These are phyloP conservation scores for Cuniculus paca DNA, from an alignment of 2,797 vertebrate genomes.

Conservation along the genomic window DNA sequence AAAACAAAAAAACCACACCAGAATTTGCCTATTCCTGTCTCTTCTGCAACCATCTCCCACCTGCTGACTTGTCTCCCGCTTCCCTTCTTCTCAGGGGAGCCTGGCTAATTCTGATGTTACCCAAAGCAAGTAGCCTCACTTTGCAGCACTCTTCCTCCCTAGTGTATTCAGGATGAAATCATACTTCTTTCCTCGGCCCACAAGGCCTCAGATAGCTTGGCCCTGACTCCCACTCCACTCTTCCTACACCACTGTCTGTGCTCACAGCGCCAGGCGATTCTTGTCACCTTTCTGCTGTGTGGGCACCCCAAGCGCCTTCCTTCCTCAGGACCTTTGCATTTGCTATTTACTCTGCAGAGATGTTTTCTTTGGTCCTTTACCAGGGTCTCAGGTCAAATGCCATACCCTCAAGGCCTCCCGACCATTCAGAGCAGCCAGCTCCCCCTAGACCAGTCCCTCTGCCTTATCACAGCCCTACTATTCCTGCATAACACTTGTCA, in stretches of 20 bases:
- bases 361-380: constrained; percentile 18
- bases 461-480: background rate
- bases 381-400: background rate
- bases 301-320: background rate
- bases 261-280: background rate
- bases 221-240: background rate
- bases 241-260: background rate
- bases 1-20: background rate
- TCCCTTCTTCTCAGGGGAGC: background rate
- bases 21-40: background rate
- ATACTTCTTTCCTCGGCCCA: background rate
- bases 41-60: rapidly evolving
- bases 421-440: background rate
- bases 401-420: background rate
- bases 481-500: background rate
- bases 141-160: background rate
- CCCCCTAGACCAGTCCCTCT: background rate
- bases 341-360: background rate
- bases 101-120: background rate
- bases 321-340: background rate
- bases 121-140: background rate
- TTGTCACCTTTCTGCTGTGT: background rate
- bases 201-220: background rate
- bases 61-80: background rate
- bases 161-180: background rate